Conservation (phyloP, 2,797 vertebrate species). For the Neostethus bicornis region DNA sequence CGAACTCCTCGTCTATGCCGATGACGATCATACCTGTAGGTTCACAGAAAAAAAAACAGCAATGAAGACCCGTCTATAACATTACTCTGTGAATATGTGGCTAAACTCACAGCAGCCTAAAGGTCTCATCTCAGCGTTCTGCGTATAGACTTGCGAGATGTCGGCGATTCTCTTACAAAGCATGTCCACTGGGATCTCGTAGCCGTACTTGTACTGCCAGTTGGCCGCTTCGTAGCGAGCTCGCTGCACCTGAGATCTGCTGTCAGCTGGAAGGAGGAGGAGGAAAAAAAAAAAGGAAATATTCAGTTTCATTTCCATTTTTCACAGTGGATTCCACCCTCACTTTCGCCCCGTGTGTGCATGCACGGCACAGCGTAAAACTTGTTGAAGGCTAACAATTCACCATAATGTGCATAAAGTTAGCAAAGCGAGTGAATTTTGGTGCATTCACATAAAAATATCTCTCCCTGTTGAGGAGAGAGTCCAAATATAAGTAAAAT, state of each 20-base stretch:
- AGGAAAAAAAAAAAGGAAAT: not conserved
- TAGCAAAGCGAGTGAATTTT: too few relatives aligned
- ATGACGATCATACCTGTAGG: conserved; percentile 95
- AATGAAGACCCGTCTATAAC: too few relatives aligned
- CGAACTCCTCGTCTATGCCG: conserved; percentile 90
- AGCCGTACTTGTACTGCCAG: conserved; percentile 98
- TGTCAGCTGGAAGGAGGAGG: conserved; percentile 84
- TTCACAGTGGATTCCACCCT: too few relatives aligned
- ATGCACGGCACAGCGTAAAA: too few relatives aligned
- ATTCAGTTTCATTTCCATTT: too few relatives aligned
- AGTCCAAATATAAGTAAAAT: too few relatives aligned
- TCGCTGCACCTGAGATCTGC: conserved; percentile 96
- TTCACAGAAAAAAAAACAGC: fast-evolving
- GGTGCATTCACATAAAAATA: too few relatives aligned
- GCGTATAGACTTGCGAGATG: conserved; percentile 98
- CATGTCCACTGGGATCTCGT: conserved; percentile 98
- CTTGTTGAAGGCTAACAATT: too few relatives aligned
- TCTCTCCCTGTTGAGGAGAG: too few relatives aligned
- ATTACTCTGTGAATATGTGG: too few relatives aligned
- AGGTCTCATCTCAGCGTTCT: conserved; percentile 98
- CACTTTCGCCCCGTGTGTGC: too few relatives aligned
- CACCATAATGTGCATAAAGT: too few relatives aligned
- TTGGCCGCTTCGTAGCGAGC: conserved; percentile 96
- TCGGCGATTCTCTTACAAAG: conserved; percentile 96
- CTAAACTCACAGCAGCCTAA: conserved; percentile 94